Base-by-base conservation (phyloP, 2,113 vertebrate genomes). In the Anolis sagrei region DNA sequence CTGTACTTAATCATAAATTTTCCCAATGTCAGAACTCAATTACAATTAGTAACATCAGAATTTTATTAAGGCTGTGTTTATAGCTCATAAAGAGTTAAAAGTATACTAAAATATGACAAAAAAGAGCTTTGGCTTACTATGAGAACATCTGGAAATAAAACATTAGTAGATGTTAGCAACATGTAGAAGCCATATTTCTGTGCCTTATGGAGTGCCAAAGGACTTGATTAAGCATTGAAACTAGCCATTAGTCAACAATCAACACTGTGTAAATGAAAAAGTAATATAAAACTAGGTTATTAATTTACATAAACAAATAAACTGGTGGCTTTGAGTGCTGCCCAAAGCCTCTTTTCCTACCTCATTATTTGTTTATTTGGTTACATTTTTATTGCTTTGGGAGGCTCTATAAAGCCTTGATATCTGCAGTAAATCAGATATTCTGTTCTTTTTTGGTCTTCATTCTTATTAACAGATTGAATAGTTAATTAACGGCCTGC, bases 221-320 rank as follows among this genome's bases (percentile, higher is more conserved):
- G 76, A 79, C 44, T 19, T n/a, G 51, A 79, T 79, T 79, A 49
- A 72, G 7, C 27, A 73, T 29, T 72, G 68, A 85, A 85, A 48
- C 49, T 73, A 79, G 61, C 66, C 27, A 48, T 85, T 85, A 72
- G 68, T 85, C 84, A 79, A 44, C 34, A 61, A 85, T 79, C 76
- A 79, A 61, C 27, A 54, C 34, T 34, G n/a, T 44, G 79, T 70
- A 85, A 72, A 72, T 79, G 36, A 85, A 79, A 78, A 62, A 58
- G 19, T 61, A 58, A 44, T 61, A 75, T 62, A 75, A 75, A 75
- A 51, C 32, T 61, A n/a, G 23, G 44, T 82, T 44, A 80, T 58
- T 78, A 7, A 79, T 7, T 62, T 81, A 70, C 51, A 29, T 79
- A 79, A 44, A 79, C 54, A 80, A 81, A 84, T 0, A 0, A 61